Base-by-base conservation (phyloP, 2,888 invertebrate genomes). In the Axea sp. region DNA sequence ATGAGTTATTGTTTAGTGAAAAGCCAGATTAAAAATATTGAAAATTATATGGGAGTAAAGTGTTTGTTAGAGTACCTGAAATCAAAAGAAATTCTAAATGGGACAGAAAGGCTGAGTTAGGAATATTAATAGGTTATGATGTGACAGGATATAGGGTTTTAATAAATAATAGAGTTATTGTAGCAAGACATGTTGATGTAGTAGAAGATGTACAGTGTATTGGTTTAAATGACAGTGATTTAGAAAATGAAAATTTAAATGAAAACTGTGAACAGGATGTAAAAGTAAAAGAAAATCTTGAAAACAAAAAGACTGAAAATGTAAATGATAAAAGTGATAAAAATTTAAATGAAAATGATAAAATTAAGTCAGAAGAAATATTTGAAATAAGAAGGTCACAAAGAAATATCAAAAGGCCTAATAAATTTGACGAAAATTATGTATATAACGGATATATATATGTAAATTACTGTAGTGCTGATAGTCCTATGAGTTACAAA, bases 41-140 rank as follows among this genome's bases (percentile, higher is more conserved):
- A 31, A 51, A 51, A 30, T 24, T 77, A 2, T 77, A 73, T 31
- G 77, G 76, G n/a, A 77, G 76, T 53, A 33, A 33, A 65, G 73
- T 75, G 4, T 79, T 73, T 72, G 73, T 76, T 1, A 65, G 75
- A 53, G 33, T 64, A 9, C 79, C 77, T 8, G 76, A 78, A 60
- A 5, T 35, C 3, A 15, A 35, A 19, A 57, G 65, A 37, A 51
- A 19, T 22, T 55, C 28, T 1, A 73, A 73, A 35, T 73, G 59
- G 72, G 72, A 72, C 30, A 19, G 24, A 11, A 64, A 72, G 30
- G 64, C 72, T 0, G 30, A 73, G 8, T 8, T 76, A 11, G 76
- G 73, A 8, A 45, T 57, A 17, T 33, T 78, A 12, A 28, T 76
- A 14, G 76, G 76, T 7, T 77, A 77, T 33, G 49, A 12, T n/a